A percentile compares a stretch with the other conserved stretches of the same genome.
Evolutionary conservation across 2,888 invertebrate genomes (phyloP).

Genomic region (Protonemura montana): DNA sequence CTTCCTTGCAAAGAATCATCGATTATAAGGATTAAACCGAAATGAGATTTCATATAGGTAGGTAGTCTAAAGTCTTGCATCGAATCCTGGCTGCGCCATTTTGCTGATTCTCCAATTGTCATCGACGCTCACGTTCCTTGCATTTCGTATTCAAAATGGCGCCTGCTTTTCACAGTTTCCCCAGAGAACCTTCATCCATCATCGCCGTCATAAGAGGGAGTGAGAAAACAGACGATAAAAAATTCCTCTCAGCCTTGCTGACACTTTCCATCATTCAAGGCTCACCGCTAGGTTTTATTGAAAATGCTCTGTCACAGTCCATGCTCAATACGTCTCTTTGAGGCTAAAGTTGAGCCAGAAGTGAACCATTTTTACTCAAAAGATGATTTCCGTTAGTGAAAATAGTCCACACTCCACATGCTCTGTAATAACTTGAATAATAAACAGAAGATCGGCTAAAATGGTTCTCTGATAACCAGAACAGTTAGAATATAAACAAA

Average conservation of each 20-base stretch:
- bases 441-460: too few species aligned
- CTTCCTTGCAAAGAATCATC: too few species aligned
- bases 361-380: background rate
- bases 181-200: background rate
- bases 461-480: too few species aligned
- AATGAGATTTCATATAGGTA: too few species aligned
- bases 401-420: too few species aligned
- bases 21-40: too few species aligned
- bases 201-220: background rate
- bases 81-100: background rate
- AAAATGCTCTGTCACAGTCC: background rate
- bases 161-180: background rate
- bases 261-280: slow-evolving; percentile 7
- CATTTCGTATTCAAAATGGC: slow-evolving; percentile 25
- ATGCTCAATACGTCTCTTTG: background rate
- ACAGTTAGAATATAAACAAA: too few species aligned
- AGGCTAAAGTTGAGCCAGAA: background rate
- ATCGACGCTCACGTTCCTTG: background rate
- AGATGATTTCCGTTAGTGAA: too few species aligned
- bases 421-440: too few species aligned
- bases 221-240: background rate
- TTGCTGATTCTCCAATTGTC: background rate
- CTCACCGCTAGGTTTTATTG: slow-evolving; percentile 14
- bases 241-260: background rate
- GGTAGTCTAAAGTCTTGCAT: too few species aligned